Base-by-base conservation (phyloP, 2,888 invertebrate species). In the Blomia tropicalis region DNA sequence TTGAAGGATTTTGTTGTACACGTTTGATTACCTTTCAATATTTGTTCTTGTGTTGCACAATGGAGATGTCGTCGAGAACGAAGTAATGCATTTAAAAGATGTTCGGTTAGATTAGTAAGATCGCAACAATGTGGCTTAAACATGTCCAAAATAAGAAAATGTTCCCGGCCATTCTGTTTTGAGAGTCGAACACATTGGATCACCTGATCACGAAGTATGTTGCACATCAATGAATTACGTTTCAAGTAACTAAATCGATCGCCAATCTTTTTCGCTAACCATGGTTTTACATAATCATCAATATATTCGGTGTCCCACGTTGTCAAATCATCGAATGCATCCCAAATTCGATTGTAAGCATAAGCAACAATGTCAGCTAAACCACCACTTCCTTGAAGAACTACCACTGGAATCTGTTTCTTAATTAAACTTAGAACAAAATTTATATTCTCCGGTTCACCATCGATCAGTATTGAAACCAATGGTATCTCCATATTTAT, bases 301-400 rank as follows among this genome's bases (percentile, higher is more conserved):
- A 70, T 69, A 64, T 71, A 72, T n/a, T 73, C 72, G n/a, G 70
- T 65, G 59, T 73, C 72, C 59, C 59, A 62, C 14, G 64, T 30
- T 22, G 43, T 32, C 19, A 43, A 31, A 36, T 53, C 29, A 43
- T 58, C 51, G 44, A 58, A 58, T 69, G 69, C 70, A 67, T 73
- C 71, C 41, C 69, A 68, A 14, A 72, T 67, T 66, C 74, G 73
- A 36, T 70, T 70, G 62, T 71, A 71, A 11, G 72, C 72, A 65
- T 70, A 74, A 5, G 72, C 71, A 27, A 75, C 64, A 4, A 75
- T 68, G 65, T 74, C 73, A 22, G 74, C 73, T 1, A 72, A 69
- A 4, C 72, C 71, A 14, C 74, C 74, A 61, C 70, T 71, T 2
- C 75, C 75, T 63, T 72, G 72, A 32, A 74, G 65, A 1, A 74